Evolutionary conservation across 2,113 vertebrate genomes (phyloP).

Genomic region (Nothocercus nigrocapillus): DNA sequence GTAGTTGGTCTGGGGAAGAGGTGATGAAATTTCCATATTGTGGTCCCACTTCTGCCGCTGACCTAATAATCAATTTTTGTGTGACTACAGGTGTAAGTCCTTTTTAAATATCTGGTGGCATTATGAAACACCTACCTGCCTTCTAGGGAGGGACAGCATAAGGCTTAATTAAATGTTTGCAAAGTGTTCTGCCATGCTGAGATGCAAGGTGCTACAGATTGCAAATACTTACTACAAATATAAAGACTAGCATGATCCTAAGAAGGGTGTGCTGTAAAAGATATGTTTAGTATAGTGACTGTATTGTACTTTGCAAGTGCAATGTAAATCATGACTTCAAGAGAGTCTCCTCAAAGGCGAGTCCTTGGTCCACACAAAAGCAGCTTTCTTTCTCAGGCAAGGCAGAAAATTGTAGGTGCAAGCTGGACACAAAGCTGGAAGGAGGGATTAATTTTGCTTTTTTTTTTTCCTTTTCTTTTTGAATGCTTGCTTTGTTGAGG

Average conservation of each 20-base stretch:
- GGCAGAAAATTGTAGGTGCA: background rate
- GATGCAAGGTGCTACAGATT: background rate
- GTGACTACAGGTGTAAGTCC: fast-evolving
- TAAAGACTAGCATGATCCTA: background rate
- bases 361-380: background rate
- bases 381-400: background rate
- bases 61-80: background rate
- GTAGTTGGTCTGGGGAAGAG: background rate
- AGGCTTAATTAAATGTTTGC: slow-evolving; percentile 43
- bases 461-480: background rate
- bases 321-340: background rate
- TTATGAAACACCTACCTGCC: slow-evolving; percentile 23
- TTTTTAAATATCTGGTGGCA: background rate
- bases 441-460: background rate
- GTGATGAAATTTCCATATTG: background rate
- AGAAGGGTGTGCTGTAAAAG: background rate
- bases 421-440: background rate
- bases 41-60: background rate
- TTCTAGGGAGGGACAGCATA: background rate
- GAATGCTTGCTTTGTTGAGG: background rate
- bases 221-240: background rate
- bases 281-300: background rate
- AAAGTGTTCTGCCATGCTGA: slow-evolving; percentile 2
- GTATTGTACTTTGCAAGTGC: background rate
- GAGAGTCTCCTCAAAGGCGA: background rate